Conservation (phyloP, 2,888 invertebrate species). For the Caenorhabditis japonica region DNA sequence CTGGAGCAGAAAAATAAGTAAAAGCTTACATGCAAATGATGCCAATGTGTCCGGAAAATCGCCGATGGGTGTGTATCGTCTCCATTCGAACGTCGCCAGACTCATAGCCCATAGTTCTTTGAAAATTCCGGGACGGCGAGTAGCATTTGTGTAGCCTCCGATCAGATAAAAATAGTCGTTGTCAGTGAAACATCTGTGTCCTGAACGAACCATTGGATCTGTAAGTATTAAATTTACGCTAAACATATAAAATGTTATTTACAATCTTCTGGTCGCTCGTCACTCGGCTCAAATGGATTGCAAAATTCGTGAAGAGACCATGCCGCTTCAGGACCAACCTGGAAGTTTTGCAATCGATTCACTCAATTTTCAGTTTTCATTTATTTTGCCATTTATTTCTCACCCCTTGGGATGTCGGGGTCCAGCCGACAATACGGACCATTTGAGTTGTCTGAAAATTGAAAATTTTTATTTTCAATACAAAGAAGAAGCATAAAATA, state of each 20-base stretch:
- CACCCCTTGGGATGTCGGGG: constrained; percentile 8
- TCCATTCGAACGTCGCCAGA: constrained; percentile 60
- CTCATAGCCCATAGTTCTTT: constrained; percentile 59
- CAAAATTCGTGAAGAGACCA: constrained; percentile 10
- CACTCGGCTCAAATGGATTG: constrained; percentile 1
- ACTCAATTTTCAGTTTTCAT: no score
- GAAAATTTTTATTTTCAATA: no score
- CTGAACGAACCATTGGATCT: constrained; percentile 63
- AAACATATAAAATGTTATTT: background rate
- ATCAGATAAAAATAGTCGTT: constrained; percentile 70
- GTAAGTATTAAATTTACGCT: background rate
- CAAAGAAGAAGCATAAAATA: background rate
- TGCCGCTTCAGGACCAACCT: constrained; percentile 2
- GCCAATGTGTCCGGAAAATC: constrained; percentile 61
- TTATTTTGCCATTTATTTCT: no score
- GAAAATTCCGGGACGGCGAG: constrained; percentile 3
- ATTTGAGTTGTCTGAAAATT: background rate
- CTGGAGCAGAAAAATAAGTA: no score
- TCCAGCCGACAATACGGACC: constrained; percentile 19
- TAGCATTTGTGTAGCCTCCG: constrained; percentile 62
- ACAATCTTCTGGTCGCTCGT: background rate
- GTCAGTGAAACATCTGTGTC: constrained; percentile 69
- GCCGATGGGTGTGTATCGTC: constrained; percentile 36
- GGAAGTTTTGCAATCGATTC: no score
- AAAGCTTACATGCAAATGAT: constrained; percentile 67